Percentiles rank a stretch among this genome's conserved stretches.
Conservation (phyloP, 1,140 invertebrate species). For the Eumaeus atala region DNA sequence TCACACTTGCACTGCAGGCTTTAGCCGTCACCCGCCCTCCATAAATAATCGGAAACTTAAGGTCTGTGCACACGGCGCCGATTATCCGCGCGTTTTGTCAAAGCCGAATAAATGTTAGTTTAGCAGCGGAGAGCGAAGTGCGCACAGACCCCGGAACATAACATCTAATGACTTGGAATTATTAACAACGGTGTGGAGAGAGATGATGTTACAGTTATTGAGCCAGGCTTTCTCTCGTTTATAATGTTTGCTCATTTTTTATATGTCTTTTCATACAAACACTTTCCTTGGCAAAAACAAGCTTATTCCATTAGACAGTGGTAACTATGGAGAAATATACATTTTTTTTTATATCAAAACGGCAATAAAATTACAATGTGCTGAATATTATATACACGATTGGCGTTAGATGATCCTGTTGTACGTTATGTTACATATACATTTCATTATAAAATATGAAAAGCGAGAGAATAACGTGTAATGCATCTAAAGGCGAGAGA, state of each 20-base stretch:
- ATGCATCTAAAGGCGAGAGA: background rate
- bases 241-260: background rate
- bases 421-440: too few species aligned
- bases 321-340: constrained; percentile 9
- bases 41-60: background rate
- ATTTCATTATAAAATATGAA: background rate
- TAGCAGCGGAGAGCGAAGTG: background rate
- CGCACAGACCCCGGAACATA: background rate
- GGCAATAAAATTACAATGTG: background rate
- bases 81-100: background rate
- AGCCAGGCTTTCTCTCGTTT: background rate
- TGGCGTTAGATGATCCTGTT: too few species aligned
- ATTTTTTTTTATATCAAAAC: background rate
- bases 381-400: background rate
- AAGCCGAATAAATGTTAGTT: background rate
- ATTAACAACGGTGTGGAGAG: background rate
- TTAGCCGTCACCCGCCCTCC: background rate
- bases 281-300: background rate
- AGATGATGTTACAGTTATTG: too few species aligned
- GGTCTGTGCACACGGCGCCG: too few species aligned
- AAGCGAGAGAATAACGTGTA: background rate
- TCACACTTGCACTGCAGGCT: background rate
- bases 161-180: background rate
- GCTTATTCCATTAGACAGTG: constrained; percentile 3
- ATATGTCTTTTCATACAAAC: background rate